Evolutionary conservation across 1,140 invertebrate species (phyloP).

Genomic region (Stegodyphus dumicola): DNA sequence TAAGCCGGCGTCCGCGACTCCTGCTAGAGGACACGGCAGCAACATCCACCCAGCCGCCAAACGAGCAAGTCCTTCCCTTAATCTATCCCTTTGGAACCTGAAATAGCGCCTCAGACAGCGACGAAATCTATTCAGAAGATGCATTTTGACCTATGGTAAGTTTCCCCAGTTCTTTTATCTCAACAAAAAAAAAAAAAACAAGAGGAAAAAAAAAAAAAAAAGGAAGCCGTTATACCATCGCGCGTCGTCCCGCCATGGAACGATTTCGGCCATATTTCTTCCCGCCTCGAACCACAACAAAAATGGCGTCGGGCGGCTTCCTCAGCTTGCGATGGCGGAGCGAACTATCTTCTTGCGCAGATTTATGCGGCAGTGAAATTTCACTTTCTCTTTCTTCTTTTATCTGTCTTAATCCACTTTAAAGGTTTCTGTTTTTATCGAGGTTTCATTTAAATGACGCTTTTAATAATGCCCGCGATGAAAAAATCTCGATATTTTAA

Average conservation of each 20-base stretch:
- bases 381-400: background rate
- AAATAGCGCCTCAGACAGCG: background rate
- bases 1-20: background rate
- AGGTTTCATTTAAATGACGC: background rate
- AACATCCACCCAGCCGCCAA: background rate
- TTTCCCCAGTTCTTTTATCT: background rate
- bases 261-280: background rate
- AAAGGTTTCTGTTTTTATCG: background rate
- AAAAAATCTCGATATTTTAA: background rate
- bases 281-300: slow-evolving; percentile 25
- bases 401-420: background rate
- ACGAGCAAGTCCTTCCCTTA: background rate
- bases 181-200: background rate
- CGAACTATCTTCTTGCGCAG: background rate
- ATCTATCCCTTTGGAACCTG: background rate
- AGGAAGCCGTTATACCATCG: background rate
- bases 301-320: slow-evolving; percentile 53
- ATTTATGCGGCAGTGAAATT: background rate
- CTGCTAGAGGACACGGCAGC: background rate
- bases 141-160: background rate
- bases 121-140: background rate
- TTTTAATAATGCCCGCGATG: background rate
- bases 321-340: slow-evolving; percentile 5
- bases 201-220: background rate
- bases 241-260: background rate